phyloP scores from a whole-genome alignment of 1,140 invertebrate species.

The Aphidius gifuensis region DNA sequence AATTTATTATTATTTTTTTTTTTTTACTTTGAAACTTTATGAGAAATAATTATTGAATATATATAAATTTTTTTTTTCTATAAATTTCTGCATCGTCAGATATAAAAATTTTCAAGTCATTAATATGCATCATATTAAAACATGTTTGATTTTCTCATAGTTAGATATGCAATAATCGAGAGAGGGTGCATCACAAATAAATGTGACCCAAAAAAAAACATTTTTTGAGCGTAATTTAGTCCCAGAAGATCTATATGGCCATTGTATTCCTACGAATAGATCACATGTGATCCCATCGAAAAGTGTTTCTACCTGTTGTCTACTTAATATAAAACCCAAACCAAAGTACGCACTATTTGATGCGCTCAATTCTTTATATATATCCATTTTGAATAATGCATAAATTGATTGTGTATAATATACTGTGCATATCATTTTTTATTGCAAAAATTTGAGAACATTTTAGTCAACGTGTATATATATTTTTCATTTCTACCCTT shows the following conservation, averaged over 20 bases:
- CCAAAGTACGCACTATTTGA: not conserved
- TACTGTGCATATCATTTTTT: too few species aligned
- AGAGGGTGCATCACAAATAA: conserved; percentile 19
- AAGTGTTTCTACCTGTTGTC: conserved; percentile 48
- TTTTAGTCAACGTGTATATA: conserved; percentile 30
- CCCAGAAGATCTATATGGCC: not conserved
- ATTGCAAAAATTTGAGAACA: not conserved
- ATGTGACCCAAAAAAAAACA: conserved; percentile 21
- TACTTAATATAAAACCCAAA: conserved; percentile 14
- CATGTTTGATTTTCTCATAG: conserved; percentile 24
- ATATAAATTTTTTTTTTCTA: too few species aligned
- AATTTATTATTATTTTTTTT: too few species aligned
- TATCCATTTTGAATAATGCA: too few species aligned
- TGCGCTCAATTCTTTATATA: not conserved
- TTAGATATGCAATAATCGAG: conserved; percentile 16
- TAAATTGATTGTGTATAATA: too few species aligned
- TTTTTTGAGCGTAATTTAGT: not conserved
- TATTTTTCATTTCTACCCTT: too few species aligned
- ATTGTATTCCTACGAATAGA: conserved; percentile 6
- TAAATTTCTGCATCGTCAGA: conserved; percentile 21
- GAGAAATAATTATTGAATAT: too few species aligned
- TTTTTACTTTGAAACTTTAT: too few species aligned
- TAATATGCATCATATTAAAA: not conserved
- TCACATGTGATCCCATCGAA: conserved; percentile 24
- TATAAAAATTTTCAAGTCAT: conserved; percentile 38